Percentiles rank a stretch among this genome's conserved stretches.
Conservation (phyloP, 2,113 vertebrate species). For the Nematolebias whitei region DNA sequence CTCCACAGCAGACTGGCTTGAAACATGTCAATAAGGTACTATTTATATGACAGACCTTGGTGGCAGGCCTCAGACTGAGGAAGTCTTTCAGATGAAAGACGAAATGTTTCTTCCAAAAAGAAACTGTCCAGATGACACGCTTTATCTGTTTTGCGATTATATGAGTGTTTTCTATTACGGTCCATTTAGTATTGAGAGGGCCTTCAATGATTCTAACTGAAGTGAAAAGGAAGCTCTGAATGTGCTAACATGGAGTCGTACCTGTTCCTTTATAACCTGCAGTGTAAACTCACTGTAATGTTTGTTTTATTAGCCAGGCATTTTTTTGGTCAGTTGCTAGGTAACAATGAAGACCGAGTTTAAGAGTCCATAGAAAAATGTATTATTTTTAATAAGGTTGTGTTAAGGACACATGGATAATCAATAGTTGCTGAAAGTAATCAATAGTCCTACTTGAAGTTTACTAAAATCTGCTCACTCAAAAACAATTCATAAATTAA, state of each 20-base stretch:
- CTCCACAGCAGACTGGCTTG: too few relatives aligned
- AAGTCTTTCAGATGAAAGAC: too few relatives aligned
- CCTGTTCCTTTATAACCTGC: neutral
- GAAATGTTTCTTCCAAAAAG: too few relatives aligned
- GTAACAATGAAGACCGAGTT: neutral
- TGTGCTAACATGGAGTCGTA: neutral
- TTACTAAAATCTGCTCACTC: too few relatives aligned
- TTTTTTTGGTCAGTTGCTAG: neutral
- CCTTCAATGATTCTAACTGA: neutral
- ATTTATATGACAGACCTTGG: too few relatives aligned
- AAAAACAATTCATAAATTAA: too few relatives aligned
- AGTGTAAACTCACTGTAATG: neutral
- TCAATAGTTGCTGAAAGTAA: too few relatives aligned
- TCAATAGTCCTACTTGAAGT: too few relatives aligned
- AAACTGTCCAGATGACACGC: too few relatives aligned
- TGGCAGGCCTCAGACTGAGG: too few relatives aligned
- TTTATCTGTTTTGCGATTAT: too few relatives aligned
- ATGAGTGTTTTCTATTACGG: neutral
- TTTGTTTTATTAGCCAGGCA: neutral
- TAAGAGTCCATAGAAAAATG: neutral
- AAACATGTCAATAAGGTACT: too few relatives aligned
- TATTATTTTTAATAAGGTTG: neutral
- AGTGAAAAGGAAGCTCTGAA: neutral
- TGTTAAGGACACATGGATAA: neutral
- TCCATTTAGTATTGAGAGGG: neutral